These are phyloP conservation scores for Drosophila atripex DNA, from an alignment of 2,888 invertebrate species.

Conservation along the genomic window DNA sequence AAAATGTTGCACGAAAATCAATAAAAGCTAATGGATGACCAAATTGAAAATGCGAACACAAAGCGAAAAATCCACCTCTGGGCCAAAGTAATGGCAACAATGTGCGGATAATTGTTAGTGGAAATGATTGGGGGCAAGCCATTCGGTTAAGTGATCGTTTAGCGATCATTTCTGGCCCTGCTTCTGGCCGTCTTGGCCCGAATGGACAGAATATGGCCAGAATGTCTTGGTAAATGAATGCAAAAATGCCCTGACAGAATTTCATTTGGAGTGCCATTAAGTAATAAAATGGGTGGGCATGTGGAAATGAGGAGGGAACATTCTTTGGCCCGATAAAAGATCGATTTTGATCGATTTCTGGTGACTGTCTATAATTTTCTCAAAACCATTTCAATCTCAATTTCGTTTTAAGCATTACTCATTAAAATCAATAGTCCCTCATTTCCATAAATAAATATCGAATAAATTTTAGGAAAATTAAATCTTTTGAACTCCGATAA, in stretches of 20 bases:
- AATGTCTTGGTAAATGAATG: conserved; percentile 9
- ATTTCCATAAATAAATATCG: not conserved
- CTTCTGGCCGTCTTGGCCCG: not conserved
- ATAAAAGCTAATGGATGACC: conserved; percentile 72
- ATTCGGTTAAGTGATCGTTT: conserved; percentile 37
- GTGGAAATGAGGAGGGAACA: conserved; percentile 24
- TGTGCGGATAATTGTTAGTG: conserved; percentile 42
- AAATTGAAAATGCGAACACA: conserved; percentile 53
- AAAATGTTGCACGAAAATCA: conserved; percentile 73
- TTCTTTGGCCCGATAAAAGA: conserved; percentile 2
- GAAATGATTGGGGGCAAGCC: conserved; percentile 34
- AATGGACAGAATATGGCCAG: not conserved
- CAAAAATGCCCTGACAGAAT: conserved; percentile 6
- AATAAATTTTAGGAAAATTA: too few relatives aligned
- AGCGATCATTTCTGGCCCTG: conserved; percentile 21
- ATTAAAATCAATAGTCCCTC: not conserved
- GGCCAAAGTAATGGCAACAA: conserved; percentile 36
- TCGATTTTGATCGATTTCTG: conserved; percentile 1
- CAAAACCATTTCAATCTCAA: not conserved
- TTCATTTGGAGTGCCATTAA: conserved; percentile 19
- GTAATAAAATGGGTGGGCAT: conserved; percentile 20
- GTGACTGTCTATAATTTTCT: conserved; percentile 1
- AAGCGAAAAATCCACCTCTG: conserved; percentile 16
- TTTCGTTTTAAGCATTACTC: not conserved
- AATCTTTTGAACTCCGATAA: too few relatives aligned